phyloP scores from a whole-genome alignment of 2,888 invertebrate genomes.

The Endotricha flammealis region DNA sequence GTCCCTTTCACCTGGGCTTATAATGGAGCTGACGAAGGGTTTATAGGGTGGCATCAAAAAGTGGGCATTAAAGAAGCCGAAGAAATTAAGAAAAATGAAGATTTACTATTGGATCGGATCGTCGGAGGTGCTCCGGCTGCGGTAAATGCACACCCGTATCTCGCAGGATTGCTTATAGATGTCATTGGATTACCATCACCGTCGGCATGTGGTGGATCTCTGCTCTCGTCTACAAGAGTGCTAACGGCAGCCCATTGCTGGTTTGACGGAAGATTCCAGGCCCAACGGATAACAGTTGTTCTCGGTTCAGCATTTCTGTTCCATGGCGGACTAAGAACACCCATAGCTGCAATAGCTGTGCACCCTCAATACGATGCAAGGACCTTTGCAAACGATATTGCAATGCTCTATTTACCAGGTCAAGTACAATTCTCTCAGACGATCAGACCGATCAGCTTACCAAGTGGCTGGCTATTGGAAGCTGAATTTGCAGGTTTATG shows the following conservation, averaged over 20 bases:
- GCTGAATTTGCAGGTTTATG: constrained; percentile 37
- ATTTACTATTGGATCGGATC: constrained; percentile 29
- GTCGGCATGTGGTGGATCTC: constrained; percentile 56
- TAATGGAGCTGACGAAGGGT: constrained; percentile 19
- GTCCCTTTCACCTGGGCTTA: constrained; percentile 21
- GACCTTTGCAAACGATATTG: constrained; percentile 57
- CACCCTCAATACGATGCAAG: constrained; percentile 42
- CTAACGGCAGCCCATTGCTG: constrained; percentile 64
- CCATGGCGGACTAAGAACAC: constrained; percentile 48
- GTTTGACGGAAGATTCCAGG: constrained; percentile 49
- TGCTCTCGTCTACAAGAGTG: constrained; percentile 41
- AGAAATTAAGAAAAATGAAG: constrained; percentile 38
- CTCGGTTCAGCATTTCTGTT: constrained; percentile 50
- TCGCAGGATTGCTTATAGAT: constrained; percentile 53
- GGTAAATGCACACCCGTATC: constrained; percentile 46
- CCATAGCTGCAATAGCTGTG: constrained; percentile 32
- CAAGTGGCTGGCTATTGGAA: constrained; percentile 29
- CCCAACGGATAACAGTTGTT: constrained; percentile 49
- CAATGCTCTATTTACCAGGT: constrained; percentile 44
- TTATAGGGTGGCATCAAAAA: constrained; percentile 43
- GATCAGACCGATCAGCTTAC: constrained; percentile 42
- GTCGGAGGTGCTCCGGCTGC: constrained; percentile 53
- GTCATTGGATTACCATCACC: constrained; percentile 35
- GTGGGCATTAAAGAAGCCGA: constrained; percentile 49
- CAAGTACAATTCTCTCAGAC: constrained; percentile 32